Base-by-base conservation (phyloP, 2,797 vertebrate genomes). In the Strix occidentalis region DNA sequence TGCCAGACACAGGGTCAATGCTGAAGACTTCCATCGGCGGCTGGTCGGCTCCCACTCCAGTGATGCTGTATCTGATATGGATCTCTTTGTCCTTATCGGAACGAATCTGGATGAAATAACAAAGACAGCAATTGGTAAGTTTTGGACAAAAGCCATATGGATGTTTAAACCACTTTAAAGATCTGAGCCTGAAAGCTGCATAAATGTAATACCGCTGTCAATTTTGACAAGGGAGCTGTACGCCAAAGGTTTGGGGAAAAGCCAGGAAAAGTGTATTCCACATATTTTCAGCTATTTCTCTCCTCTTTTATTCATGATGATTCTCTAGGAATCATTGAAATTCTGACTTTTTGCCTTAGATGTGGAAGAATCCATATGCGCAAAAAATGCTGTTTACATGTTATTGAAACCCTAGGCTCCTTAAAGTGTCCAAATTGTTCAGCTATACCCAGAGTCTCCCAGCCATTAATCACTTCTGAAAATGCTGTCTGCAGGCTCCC, bases 51-150 rank as follows among this genome's bases (percentile, higher is more conserved):
- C 99, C 99, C 75, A 99, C 98, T 1, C 99, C 99, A 0, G 99
- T 99, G 98, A 99, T 98, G 98, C 99, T 99, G 97, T 99, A 99
- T 6, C 99, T 98, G 96, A 99, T 99, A 14, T 99, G 99, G 94
- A 99, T 99, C 97, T 99, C 99, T 18, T 98, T 98, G 97, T 99
- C 99, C 92, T 99, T 99, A 97, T 99, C 99, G 0, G 99, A 99
- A 33, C 99, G 99, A 94, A 99, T 99, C 99, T 99, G 98, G 24
- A 84, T 37, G 61, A 64, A 95, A 84, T 4, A 91, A 83, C 46
- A 94, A 68, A 96, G 82, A 84, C 71, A 88, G 66, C 33, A 72
- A 57, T 41, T 48, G 16, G 2, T 94, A 25, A 95, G 89, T 25
- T 64, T 76, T 63, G 63, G 56, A 72, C 50, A 85, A 51, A 57